A percentile compares a stretch with the other conserved stretches of the same genome.
These are phyloP conservation scores for Pseudopodoces humilis DNA, from an alignment of 2,113 vertebrate genomes.

Conservation along the genomic window DNA sequence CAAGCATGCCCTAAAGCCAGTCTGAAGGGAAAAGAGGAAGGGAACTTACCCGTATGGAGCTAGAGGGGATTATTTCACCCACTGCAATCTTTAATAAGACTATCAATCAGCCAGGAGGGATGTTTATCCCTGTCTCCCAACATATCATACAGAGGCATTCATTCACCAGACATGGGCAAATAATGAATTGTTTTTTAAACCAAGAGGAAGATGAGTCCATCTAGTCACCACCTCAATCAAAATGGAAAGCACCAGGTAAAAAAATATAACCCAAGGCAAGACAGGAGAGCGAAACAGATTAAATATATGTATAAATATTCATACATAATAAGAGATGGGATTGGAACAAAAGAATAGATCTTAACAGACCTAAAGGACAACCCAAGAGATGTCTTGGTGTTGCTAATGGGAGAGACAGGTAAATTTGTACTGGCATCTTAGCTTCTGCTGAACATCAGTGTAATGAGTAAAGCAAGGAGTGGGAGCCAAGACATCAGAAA, in stretches of 20 bases:
- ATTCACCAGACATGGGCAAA: conserved; percentile 59
- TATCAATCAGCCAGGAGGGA: conserved; percentile 67
- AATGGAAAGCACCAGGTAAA: conserved; percentile 58
- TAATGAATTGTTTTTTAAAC: conserved; percentile 71
- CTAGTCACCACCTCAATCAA: conserved; percentile 59
- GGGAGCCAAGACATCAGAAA: background rate
- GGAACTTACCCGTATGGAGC: conserved; percentile 23
- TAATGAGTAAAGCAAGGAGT: background rate
- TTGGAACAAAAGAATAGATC: conserved; percentile 14
- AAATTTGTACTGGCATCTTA: conserved; percentile 18
- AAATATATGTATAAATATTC: conserved; percentile 40
- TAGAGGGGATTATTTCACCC: conserved; percentile 56
- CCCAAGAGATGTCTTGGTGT: background rate
- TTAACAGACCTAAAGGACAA: background rate
- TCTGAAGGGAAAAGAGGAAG: conserved; percentile 32
- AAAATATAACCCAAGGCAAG: conserved; percentile 59
- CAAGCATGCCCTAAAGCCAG: conserved; percentile 58
- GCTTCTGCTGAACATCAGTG: conserved; percentile 10
- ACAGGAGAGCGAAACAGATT: background rate
- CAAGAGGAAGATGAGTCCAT: conserved; percentile 58
- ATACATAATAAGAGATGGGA: conserved; percentile 15
- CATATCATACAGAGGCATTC: conserved; percentile 36
- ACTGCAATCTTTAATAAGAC: conserved; percentile 68
- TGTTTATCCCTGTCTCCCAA: conserved; percentile 58
- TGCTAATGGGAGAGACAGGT: background rate